These are phyloP conservation scores for Penaeus indicus DNA, from an alignment of 1,140 invertebrate species.

Conservation along the genomic window DNA sequence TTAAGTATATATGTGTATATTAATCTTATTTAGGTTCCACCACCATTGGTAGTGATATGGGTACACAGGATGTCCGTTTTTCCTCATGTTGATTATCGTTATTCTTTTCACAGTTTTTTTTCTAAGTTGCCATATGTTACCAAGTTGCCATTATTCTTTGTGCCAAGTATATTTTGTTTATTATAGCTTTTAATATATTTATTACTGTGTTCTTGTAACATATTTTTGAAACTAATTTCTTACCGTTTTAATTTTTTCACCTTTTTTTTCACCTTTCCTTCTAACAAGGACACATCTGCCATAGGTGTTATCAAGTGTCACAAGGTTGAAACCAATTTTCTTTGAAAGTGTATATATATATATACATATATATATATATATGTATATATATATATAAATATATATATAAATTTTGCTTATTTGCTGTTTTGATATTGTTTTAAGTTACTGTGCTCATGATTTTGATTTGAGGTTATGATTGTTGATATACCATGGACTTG, in stretches of 20 bases:
- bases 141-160: slow-evolving; percentile 61
- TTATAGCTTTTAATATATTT: slow-evolving; percentile 50
- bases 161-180: slow-evolving; percentile 60
- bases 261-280: slow-evolving; percentile 8
- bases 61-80: neutral
- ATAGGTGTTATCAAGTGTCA: slow-evolving; percentile 39
- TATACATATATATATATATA: too few relatives aligned
- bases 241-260: neutral
- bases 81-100: neutral
- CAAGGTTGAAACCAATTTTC: slow-evolving; percentile 13
- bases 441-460: too few relatives aligned
- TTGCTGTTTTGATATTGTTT: too few relatives aligned
- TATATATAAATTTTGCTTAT: too few relatives aligned
- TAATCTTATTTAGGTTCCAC: neutral
- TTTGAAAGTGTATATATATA: neutral
- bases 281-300: neutral
- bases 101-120: slow-evolving; percentile 1
- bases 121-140: slow-evolving; percentile 59
- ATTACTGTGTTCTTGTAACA: slow-evolving; percentile 34
- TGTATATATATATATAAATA: too few relatives aligned
- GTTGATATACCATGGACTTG: too few relatives aligned
- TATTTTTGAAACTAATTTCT: neutral
- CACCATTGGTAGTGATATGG: neutral
- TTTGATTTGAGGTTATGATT: too few relatives aligned
- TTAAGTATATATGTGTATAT: slow-evolving; percentile 23